A percentile compares a stretch with the other conserved stretches of the same genome.
phyloP scores from a whole-genome alignment of 2,797 vertebrate species.

The Gouania willdenowi region DNA sequence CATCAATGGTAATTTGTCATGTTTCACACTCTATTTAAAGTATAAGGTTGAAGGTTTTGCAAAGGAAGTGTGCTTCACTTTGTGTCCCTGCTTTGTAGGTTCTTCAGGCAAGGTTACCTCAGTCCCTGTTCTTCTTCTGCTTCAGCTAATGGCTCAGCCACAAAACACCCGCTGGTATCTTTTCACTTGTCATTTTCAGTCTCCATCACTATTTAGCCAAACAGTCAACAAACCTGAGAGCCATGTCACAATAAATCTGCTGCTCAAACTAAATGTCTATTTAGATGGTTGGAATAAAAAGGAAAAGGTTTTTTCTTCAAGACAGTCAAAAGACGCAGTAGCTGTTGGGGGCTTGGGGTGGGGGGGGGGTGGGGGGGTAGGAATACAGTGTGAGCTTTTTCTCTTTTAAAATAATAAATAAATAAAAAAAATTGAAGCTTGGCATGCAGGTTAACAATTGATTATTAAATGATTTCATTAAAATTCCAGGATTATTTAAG shows the following conservation, averaged over 20 bases:
- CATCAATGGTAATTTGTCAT: no score
- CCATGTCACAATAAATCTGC: constrained; percentile 54
- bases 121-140: constrained; percentile 24
- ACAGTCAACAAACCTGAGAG: constrained; percentile 49
- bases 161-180: constrained; percentile 53
- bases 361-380: no score
- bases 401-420: constrained; percentile 2
- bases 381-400: no score
- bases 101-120: constrained; percentile 54
- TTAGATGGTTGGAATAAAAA: constrained; percentile 22
- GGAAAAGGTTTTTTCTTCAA: constrained; percentile 25
- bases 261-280: constrained; percentile 41
- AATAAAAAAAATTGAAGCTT: no score
- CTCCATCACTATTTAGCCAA: constrained; percentile 49
- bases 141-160: constrained; percentile 41
- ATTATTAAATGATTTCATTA: no score
- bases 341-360: not conserved
- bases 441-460: no score
- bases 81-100: no score
- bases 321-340: constrained; percentile 23
- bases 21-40: no score
- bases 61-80: no score
- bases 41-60: no score
- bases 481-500: no score
- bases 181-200: constrained; percentile 63